phyloP scores from a whole-genome alignment of 2,797 vertebrate genomes.

The Scarus forsteni region DNA sequence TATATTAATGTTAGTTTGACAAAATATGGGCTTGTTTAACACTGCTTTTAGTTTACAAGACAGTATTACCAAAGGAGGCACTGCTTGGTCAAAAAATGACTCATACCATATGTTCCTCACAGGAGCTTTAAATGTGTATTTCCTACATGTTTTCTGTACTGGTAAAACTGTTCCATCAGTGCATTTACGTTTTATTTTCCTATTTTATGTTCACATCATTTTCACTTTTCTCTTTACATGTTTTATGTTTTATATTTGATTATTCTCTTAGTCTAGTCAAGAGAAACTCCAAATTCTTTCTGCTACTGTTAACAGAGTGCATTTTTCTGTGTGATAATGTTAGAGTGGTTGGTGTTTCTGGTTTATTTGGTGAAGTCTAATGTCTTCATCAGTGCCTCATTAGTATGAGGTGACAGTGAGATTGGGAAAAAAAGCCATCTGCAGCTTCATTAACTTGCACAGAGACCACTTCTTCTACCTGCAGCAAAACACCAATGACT shows the following conservation, averaged over 20 bases:
- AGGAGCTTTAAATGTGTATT: background rate
- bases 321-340: conserved; percentile 27
- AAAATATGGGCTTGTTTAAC: too few species aligned
- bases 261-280: background rate
- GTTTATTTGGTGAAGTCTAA: conserved; percentile 55
- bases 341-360: conserved; percentile 40
- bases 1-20: too few species aligned
- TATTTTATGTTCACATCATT: conserved; percentile 56
- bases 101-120: too few species aligned
- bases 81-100: too few species aligned
- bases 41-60: too few species aligned
- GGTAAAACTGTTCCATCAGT: conserved; percentile 21
- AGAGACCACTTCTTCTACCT: conserved; percentile 50
- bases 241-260: conserved; percentile 26
- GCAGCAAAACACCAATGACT: conserved; percentile 37
- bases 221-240: conserved; percentile 36
- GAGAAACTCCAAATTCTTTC: conserved; percentile 10
- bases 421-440: conserved; percentile 65
- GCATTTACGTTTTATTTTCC: conserved; percentile 43
- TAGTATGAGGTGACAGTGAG: conserved; percentile 74
- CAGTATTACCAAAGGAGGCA: too few species aligned
- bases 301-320: conserved; percentile 21
- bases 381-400: conserved; percentile 69
- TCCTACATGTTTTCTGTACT: background rate
- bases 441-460: conserved; percentile 42